Evolutionary conservation across 2,113 vertebrate species (phyloP).

Genomic region (Oncorhynchus tshawytscha): DNA sequence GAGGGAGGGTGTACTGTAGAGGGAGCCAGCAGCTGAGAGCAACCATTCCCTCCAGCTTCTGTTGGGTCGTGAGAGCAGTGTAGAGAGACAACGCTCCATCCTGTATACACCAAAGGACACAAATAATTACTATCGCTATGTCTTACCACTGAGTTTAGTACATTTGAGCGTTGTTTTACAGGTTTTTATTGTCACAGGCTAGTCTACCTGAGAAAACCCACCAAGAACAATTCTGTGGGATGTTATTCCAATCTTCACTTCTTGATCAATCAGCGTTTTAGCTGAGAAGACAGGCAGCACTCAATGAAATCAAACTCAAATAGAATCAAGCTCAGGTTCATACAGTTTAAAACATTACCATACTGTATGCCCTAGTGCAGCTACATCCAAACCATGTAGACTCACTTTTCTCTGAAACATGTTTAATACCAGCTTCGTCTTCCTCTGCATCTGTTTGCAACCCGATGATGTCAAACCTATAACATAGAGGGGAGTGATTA

Average conservation of each 20-base stretch:
- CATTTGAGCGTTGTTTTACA: too few relatives aligned
- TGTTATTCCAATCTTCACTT: slow-evolving; percentile 96
- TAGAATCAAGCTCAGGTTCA: neutral
- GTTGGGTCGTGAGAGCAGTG: slow-evolving; percentile 72
- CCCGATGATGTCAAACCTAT: slow-evolving; percentile 93
- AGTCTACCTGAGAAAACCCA: slow-evolving; percentile 94
- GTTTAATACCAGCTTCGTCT: slow-evolving; percentile 90
- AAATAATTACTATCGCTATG: neutral
- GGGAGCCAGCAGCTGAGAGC: slow-evolving; percentile 98
- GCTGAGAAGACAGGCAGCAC: slow-evolving; percentile 71
- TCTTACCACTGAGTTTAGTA: neutral
- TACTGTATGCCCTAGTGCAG: too few relatives aligned
- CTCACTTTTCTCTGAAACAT: slow-evolving; percentile 86
- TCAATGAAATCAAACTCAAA: neutral
- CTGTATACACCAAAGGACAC: slow-evolving; percentile 45
- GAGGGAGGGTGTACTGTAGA: slow-evolving; percentile 85
- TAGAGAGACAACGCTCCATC: slow-evolving; percentile 77
- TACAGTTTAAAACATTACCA: too few relatives aligned
- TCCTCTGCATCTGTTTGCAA: slow-evolving; percentile 86
- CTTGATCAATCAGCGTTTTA: slow-evolving; percentile 94
- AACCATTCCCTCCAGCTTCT: slow-evolving; percentile 89
- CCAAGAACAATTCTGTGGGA: slow-evolving; percentile 92
- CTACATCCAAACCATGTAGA: neutral
- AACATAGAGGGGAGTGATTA: slow-evolving; percentile 5
- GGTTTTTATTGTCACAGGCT: neutral